Percentiles rank a stretch among this genome's conserved stretches.
Evolutionary conservation across 2,888 invertebrate species (phyloP).

Genomic region (Protula sp.): DNA sequence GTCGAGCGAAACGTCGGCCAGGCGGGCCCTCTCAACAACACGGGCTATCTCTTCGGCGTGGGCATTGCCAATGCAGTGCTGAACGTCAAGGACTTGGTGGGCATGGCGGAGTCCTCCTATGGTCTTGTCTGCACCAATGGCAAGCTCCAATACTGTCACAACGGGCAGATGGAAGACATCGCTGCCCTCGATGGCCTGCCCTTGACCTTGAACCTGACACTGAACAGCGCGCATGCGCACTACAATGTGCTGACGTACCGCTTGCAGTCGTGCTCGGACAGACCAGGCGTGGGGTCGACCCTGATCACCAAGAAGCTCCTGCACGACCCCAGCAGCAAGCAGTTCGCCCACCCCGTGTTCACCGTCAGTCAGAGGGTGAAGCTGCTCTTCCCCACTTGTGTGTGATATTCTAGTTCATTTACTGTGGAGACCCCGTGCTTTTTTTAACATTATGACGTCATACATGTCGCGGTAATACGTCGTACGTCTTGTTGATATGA

Average conservation of each 20-base stretch:
- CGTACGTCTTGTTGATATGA: too few species aligned
- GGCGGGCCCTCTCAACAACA: conserved; percentile 34
- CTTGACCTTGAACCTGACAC: conserved; percentile 35
- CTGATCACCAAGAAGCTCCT: conserved; percentile 36
- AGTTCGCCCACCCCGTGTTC: conserved; percentile 38
- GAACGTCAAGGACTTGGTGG: conserved; percentile 40
- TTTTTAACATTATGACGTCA: too few species aligned
- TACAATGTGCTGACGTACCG: conserved; percentile 36
- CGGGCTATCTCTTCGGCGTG: conserved; percentile 46
- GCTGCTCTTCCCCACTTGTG: conserved; percentile 43
- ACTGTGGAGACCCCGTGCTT: too few species aligned
- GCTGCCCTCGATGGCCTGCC: conserved; percentile 41
- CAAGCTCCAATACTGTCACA: conserved; percentile 31
- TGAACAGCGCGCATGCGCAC: conserved; percentile 31
- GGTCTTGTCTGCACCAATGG: conserved; percentile 41
- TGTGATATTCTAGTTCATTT: conserved; percentile 23
- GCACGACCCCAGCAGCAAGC: conserved; percentile 25
- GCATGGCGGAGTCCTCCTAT: conserved; percentile 35
- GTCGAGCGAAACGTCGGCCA: conserved; percentile 40
- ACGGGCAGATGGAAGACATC: conserved; percentile 34
- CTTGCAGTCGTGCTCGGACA: conserved; percentile 27
- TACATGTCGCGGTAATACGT: too few species aligned
- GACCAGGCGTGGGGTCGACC: conserved; percentile 29
- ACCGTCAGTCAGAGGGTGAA: conserved; percentile 47
- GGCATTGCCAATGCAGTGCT: conserved; percentile 38